Base-by-base conservation (phyloP, 2,113 vertebrate species). In the Oreocharis arfaki region DNA sequence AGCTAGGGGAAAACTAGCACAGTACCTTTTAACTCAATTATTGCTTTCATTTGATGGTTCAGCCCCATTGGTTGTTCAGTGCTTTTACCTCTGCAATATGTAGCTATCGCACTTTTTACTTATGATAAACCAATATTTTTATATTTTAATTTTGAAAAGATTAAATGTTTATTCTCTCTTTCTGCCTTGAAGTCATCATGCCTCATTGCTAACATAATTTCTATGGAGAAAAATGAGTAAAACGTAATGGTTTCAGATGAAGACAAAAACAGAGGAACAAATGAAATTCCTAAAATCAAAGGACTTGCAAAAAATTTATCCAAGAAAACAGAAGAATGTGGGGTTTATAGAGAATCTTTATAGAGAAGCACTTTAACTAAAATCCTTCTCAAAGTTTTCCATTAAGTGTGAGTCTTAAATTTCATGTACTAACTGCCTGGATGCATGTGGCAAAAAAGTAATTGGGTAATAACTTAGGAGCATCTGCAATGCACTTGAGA, bases 391-490 rank as follows among this genome's bases (percentile, higher is more conserved):
- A 37, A 55, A 87, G 55, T 87, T 93, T 91, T 59, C 56, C 49
- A 75, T 92, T 87, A 90, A 78, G 35, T 13, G 18, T 32, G 47
- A 73, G 56, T 56, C 71, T 81, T 84, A 81, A 60, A 82, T 91
- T 79, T 85, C 33, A 7, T 22, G 57, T 70, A n/a, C 50, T 84
- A 89, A 76, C 68, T 87, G 70, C 68, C 84, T 94, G 56, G 63
- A 57, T 46, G 39, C 88, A 78, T 81, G 74, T 92, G 55, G 88
- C 70, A 94, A 93, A 84, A 87, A 89, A 63, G 35, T 94, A 94
- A 94, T 94, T 96, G 94, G 63, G 59, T 96, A 93, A 89, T 95
- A 95, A 94, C 71, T 95, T 97, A 94, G 32, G 92, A 94, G 65
- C 50, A 57, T 81, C 77, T 91, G 89, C 69, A 84, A 5, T 77